Evolutionary conservation across 2,888 invertebrate species (phyloP), one percentile per base, ranked within the genome.

Genomic region (Schrankia costaestrigalis): DNA sequence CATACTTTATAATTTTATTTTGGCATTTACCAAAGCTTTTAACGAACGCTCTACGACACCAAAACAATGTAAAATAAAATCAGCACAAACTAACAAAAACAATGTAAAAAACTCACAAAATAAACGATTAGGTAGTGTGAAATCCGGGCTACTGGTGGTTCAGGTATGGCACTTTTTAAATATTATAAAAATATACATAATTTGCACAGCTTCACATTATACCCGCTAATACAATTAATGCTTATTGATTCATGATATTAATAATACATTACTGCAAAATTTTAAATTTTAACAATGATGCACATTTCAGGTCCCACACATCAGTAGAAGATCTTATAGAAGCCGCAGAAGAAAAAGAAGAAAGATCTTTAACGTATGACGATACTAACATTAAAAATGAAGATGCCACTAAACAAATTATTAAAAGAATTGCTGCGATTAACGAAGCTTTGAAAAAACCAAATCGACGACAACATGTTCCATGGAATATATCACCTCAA

Each of bases 341-440:
- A 31, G 12, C 31, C 18, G 17, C 30, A 9, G 19, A 24, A n/a
- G 39, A 33, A 42, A 54, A 66, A 31, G 68, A 25, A 4, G 38
- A 75, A 31, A 63, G 66, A 45, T 65, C 78, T 25, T 46, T 78
- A 3, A 49, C 58, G 15, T 68, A 69, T 18, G 64, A 70, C 47
- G 50, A 63, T 45, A 59, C 61, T 11, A 42, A 60, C 13, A 42
- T 47, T 22, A 55, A 69, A 27, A 39, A 52, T n/a, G 55, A 62
- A 41, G 62, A 63, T 2, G 60, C 50, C 17, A 71, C 77, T 3
- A 65, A 57, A 63, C 84, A 89, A 17, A 90, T 91, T 34, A 60
- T 91, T 14, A 81, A 89, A 21, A 90, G 90, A 71, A 91, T 91
- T 41, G 84, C 81, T 54, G 73, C 78, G 37, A 78, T 91, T 3